Percentiles rank a stretch among this genome's conserved stretches.
Conservation (phyloP, 1,140 invertebrate species). For the Eurosta solidaginis region DNA sequence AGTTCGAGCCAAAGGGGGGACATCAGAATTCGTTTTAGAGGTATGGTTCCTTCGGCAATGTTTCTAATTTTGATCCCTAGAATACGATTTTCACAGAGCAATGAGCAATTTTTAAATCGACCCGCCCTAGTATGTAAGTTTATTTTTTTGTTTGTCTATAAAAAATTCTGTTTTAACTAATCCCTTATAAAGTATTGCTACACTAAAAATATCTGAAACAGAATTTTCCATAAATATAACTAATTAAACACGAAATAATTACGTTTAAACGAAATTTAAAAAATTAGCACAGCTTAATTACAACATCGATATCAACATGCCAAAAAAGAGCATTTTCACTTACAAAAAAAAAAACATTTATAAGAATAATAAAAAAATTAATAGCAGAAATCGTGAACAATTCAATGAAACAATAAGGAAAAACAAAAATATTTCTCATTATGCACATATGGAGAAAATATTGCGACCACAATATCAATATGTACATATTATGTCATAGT, state of each 20-base stretch:
- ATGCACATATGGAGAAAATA: conserved; percentile 1
- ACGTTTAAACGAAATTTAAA: background rate
- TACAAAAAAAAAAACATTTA: background rate
- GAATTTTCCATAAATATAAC: background rate
- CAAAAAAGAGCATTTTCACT: background rate
- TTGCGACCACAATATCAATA: background rate
- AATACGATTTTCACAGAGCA: too few relatives aligned
- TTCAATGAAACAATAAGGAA: background rate
- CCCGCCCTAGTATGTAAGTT: too few relatives aligned
- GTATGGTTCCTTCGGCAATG: too few relatives aligned
- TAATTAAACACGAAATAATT: background rate
- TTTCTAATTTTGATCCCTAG: too few relatives aligned
- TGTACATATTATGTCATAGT: background rate
- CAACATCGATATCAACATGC: background rate
- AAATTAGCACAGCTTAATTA: conserved; percentile 28
- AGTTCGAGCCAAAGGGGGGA: too few relatives aligned
- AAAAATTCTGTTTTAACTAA: too few relatives aligned
- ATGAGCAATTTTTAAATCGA: too few relatives aligned
- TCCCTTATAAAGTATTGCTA: too few relatives aligned
- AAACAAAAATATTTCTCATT: background rate
- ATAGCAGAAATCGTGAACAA: background rate
- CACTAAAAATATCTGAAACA: background rate
- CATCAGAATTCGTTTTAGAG: too few relatives aligned
- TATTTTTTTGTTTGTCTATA: too few relatives aligned
- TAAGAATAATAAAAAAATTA: background rate